Evolutionary conservation across 2,797 vertebrate species (phyloP), one percentile per base, ranked within the genome.

Genomic region (Sardinella longiceps): DNA sequence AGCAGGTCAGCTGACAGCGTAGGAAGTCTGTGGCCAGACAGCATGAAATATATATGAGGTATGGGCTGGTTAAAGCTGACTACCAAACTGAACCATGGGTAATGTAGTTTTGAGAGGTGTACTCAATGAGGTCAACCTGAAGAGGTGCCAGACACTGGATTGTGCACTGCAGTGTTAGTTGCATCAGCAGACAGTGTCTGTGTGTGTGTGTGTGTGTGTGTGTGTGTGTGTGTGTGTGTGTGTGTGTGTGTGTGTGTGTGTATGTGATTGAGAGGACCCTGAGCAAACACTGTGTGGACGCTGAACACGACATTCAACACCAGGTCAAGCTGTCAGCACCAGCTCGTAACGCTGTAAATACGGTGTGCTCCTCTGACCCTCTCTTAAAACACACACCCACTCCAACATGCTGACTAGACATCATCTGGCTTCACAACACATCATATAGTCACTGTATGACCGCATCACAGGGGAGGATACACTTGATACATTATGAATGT

Each of bases 291-390:
- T 83, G 85, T 63, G 83, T 81, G 37, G 53, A 85, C 25, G 43
- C 30, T 85, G 58, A 81, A 20, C 14, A 77, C n/a, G 84, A 85
- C 81, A 85, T 81, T 77, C 80, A 85, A 81, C 86, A 86, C 83
- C 60, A 84, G 88, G 83, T 81, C 39, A 23, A 46, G 66, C 89
- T 90, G 89, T 93, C 90, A 89, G 87, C 88, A 80, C 83, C 83
- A 86, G 83, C 86, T 84, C 81, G 77, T 86, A 82, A 89, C 81
- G 86, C 60, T 50, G 37, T 80, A 45, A 77, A 77, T 77, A 77
- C 70, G 9, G 18, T 43, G 33, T 77, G 70, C 33, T 20, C 70
- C 15, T 58, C 56, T 58, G 20, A 58, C 56, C n/a, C 56, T 23
- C 56, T 58, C 56, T 58, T 58, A 58, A 58, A 25, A 48, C 56